Evolutionary conservation across 35 echinoderm and acorn worm species (phyloP).

Genomic region (Amphiura filiformis): DNA sequence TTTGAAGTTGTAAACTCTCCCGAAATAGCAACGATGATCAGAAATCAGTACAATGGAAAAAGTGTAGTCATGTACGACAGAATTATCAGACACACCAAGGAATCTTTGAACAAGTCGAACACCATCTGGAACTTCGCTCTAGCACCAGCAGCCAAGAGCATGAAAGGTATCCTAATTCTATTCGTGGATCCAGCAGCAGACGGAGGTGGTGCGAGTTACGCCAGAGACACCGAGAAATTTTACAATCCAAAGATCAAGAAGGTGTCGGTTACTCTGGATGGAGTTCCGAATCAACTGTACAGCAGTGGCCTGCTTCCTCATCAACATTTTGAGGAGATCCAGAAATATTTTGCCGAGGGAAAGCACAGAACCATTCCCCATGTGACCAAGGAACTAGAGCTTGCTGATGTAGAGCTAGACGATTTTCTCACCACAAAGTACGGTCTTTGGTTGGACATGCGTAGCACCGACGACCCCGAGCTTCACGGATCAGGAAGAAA

Average conservation of each 20-base stretch:
- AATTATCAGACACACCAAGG: constrained; percentile 30
- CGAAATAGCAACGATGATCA: constrained; percentile 22
- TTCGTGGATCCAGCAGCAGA: constrained; percentile 21
- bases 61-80: constrained; percentile 16
- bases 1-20: constrained; percentile 14
- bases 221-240: constrained; percentile 6
- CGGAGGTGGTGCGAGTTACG: constrained; percentile 20
- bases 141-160: constrained; percentile 25
- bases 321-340: constrained; percentile 39
- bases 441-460: constrained; percentile 38
- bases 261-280: constrained; percentile 21
- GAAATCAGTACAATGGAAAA: constrained; percentile 4
- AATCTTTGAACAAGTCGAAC: constrained; percentile 9
- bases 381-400: constrained; percentile 12
- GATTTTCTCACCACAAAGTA: constrained; percentile 31
- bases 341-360: constrained; percentile 17
- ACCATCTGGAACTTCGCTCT: constrained; percentile 34
- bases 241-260: constrained; percentile 46
- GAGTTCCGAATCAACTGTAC: constrained; percentile 34
- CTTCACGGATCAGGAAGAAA: constrained; percentile 28
- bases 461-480: constrained; percentile 27
- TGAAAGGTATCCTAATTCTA: constrained; percentile 41
- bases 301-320: constrained; percentile 1
- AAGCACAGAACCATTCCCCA: neutral
- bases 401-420: constrained; percentile 11